A percentile compares a stretch with the other conserved stretches of the same genome.
Evolutionary conservation across 2,113 vertebrate species (phyloP).

Genomic region (Alectura lathami): DNA sequence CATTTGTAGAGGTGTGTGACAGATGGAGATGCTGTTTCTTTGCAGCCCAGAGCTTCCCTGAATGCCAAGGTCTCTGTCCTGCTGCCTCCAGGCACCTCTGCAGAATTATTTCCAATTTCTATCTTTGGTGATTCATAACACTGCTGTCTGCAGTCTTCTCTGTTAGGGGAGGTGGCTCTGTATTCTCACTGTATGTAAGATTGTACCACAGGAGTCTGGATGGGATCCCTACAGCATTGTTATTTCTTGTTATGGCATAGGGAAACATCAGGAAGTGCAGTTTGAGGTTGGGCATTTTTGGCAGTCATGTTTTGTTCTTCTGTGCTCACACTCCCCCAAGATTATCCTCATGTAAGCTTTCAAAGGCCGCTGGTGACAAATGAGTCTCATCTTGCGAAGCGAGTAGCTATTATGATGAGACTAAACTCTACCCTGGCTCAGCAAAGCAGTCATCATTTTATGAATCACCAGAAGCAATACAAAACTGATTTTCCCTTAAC

Average conservation of each 20-base stretch:
- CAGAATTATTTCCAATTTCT: neutral
- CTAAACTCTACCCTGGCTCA: neutral
- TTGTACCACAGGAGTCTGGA: neutral
- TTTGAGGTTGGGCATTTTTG: conserved; percentile 31
- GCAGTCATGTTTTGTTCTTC: conserved; percentile 32
- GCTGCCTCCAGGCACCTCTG: conserved; percentile 30
- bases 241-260: neutral
- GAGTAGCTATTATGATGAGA: neutral
- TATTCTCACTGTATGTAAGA: neutral
- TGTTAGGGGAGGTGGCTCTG: neutral
- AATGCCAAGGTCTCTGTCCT: conserved; percentile 37
- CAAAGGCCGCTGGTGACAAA: conserved; percentile 16
- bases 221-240: neutral
- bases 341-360: conserved; percentile 18
- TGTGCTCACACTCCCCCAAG: neutral
- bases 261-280: neutral
- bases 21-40: conserved; percentile 45
- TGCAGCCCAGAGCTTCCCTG: conserved; percentile 18
- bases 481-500: neutral
- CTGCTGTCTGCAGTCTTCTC: neutral
- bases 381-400: neutral
- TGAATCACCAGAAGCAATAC: neutral
- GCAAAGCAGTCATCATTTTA: neutral
- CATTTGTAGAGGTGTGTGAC: conserved; percentile 38
- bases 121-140: neutral